These are phyloP conservation scores for Numida meleagris DNA, from an alignment of 2,113 vertebrate species.

Conservation along the genomic window DNA sequence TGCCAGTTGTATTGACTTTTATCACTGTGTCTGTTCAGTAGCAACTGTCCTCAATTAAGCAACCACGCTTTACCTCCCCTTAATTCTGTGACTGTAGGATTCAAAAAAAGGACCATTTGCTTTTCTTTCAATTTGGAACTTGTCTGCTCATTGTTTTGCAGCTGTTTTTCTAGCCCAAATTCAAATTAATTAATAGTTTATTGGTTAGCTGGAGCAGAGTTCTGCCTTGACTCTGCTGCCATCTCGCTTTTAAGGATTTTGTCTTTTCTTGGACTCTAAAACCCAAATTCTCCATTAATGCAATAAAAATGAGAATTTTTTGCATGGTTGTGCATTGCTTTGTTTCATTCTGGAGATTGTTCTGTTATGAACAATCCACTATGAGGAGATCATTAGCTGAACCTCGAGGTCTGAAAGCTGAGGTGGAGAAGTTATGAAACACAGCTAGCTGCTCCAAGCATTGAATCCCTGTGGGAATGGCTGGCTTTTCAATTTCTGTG, in stretches of 20 bases:
- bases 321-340: background rate
- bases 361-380: background rate
- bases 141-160: background rate
- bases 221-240: background rate
- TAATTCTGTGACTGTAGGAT: background rate
- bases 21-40: background rate
- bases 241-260: background rate
- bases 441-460: background rate
- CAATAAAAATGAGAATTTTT: background rate
- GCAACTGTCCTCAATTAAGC: background rate
- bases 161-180: background rate
- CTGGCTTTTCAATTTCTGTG: background rate
- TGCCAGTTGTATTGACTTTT: background rate
- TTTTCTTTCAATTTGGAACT: background rate
- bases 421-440: background rate
- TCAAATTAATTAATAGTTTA: background rate
- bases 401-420: background rate
- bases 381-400: background rate
- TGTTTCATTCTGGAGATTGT: background rate
- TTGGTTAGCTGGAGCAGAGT: background rate
- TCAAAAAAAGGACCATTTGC: background rate
- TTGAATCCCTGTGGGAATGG: background rate
- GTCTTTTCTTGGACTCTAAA: background rate
- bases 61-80: background rate
- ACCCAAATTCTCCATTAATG: background rate